These are phyloP conservation scores for Craterocephalus amniculus DNA, from an alignment of 2,797 vertebrate species.

Conservation along the genomic window DNA sequence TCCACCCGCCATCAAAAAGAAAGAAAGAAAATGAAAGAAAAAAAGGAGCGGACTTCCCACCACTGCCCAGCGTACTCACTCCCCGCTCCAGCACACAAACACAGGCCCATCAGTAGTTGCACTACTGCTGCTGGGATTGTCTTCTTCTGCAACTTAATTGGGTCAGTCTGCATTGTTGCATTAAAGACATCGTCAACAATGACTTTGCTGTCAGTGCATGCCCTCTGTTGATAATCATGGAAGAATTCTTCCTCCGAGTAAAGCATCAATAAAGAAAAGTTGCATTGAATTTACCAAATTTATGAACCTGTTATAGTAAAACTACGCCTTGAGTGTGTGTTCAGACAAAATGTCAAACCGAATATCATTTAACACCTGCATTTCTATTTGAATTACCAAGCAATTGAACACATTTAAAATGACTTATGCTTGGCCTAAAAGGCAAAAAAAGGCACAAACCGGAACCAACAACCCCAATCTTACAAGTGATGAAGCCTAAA, in stretches of 20 bases:
- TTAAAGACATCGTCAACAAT: slow-evolving; percentile 63
- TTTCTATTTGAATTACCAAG: not conserved
- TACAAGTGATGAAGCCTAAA: slow-evolving; percentile 12
- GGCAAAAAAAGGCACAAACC: not conserved
- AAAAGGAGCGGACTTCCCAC: slow-evolving; percentile 67
- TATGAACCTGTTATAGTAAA: no score
- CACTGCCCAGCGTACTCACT: slow-evolving; percentile 59
- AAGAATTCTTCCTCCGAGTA: slow-evolving; percentile 2
- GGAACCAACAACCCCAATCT: not conserved
- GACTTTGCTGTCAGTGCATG: slow-evolving; percentile 49
- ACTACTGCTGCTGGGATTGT: slow-evolving; percentile 60
- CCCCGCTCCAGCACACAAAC: slow-evolving; percentile 74
- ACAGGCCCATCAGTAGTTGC: slow-evolving; percentile 69
- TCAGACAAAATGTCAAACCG: not conserved
- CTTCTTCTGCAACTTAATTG: slow-evolving; percentile 68
- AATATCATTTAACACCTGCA: not conserved
- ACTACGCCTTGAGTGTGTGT: not conserved
- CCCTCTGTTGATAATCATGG: slow-evolving; percentile 6
- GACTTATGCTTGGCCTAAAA: not conserved
- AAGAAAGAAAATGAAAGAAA: not conserved
- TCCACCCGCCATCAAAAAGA: slow-evolving; percentile 58
- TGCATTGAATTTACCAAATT: no score
- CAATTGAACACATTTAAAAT: not conserved
- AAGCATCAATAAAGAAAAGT: not conserved
- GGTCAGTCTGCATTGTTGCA: slow-evolving; percentile 67